phyloP scores from a whole-genome alignment of 2,888 invertebrate genomes.

The Resseliella maxima region DNA sequence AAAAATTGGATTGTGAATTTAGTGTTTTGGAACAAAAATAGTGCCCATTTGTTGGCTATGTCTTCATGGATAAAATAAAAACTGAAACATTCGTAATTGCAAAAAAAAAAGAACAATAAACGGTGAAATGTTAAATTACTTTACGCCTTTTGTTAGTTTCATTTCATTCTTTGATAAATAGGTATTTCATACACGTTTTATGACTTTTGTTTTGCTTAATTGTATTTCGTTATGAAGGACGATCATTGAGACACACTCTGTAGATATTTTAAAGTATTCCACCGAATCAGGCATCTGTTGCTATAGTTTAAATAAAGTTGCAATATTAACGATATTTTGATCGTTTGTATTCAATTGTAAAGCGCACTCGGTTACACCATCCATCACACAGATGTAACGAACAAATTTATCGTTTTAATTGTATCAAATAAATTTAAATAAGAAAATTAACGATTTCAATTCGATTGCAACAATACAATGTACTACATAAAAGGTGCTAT shows the following conservation, averaged over 20 bases:
- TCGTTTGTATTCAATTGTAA: no score
- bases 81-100: background rate
- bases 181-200: background rate
- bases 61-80: no score
- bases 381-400: background rate
- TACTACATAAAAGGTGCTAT: background rate
- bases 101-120: background rate
- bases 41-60: no score
- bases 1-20: no score
- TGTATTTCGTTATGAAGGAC: background rate
- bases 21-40: no score
- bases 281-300: background rate
- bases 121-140: background rate
- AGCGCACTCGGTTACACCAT: background rate
- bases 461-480: background rate
- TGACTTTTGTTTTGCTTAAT: background rate
- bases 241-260: background rate
- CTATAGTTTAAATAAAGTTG: background rate
- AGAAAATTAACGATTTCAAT: background rate
- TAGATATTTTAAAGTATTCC: background rate
- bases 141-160: background rate
- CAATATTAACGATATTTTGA: no score
- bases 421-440: slow-evolving; percentile 6
- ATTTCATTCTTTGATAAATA: background rate
- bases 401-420: background rate